Conservation (phyloP, 1,140 invertebrate species). For the Physella acuta region DNA sequence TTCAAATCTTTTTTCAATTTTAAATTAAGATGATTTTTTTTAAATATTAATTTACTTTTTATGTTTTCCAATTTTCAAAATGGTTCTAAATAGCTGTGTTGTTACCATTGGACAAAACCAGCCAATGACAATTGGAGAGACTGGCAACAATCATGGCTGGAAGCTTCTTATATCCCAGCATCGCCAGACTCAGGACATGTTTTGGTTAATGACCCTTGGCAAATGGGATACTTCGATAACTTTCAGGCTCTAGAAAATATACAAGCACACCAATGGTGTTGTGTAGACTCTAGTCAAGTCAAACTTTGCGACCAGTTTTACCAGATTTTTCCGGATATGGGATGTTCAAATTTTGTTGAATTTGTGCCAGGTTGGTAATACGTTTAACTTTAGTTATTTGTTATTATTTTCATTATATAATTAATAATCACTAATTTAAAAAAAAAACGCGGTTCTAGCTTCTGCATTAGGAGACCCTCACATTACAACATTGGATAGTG, state of each 20-base stretch:
- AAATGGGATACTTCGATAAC: neutral
- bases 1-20: neutral
- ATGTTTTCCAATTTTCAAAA: neutral
- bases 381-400: too few relatives aligned
- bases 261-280: slow-evolving; percentile 6
- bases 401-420: too few relatives aligned
- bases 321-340: neutral
- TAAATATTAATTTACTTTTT: neutral
- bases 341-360: slow-evolving; percentile 9
- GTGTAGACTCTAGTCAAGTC: neutral
- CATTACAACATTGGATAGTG: neutral
- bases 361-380: slow-evolving; percentile 10
- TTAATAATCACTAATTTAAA: neutral
- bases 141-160: neutral
- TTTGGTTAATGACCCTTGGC: neutral
- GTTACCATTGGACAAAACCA: slow-evolving; percentile 11
- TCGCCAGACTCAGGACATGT: slow-evolving; percentile 8
- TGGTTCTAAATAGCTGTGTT: neutral
- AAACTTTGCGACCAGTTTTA: slow-evolving; percentile 1
- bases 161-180: neutral
- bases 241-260: neutral
- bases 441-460: neutral
- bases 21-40: neutral
- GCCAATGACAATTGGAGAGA: neutral
- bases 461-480: slow-evolving; percentile 5